phyloP scores from a whole-genome alignment of 2,797 vertebrate species.

The Rhabdophis nuchalis region DNA sequence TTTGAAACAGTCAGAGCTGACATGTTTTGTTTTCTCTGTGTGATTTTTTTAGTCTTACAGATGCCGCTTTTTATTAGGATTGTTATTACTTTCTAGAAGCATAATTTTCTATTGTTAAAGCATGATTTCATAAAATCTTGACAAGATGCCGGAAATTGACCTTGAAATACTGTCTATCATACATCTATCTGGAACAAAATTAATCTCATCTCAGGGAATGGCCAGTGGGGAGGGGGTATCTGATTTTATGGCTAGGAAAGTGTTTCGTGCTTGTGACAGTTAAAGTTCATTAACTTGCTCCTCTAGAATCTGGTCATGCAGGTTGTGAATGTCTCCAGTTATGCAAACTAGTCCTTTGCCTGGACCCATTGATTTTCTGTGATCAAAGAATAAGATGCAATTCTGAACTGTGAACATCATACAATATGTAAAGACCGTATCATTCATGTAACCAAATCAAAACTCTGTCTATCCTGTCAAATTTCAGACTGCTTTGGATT shows the following conservation, averaged over 20 bases:
- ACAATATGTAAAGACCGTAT: neutral
- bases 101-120: constrained; percentile 42
- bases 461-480: neutral
- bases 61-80: constrained; percentile 8
- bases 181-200: constrained; percentile 50
- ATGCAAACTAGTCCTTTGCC: neutral
- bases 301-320: constrained; percentile 6
- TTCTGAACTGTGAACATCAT: neutral
- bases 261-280: neutral
- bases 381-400: neutral
- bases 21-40: constrained; percentile 35
- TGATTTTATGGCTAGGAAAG: neutral
- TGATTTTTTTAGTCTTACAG: constrained; percentile 24
- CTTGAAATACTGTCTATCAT: constrained; percentile 41
- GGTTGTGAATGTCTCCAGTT: neutral
- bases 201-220: constrained; percentile 32
- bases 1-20: constrained; percentile 33
- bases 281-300: neutral
- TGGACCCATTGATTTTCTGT: neutral
- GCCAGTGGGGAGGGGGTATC: neutral
- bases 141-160: constrained; percentile 35
- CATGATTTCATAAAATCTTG: constrained; percentile 32
- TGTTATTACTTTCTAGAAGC: constrained; percentile 2
- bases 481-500: constrained; percentile 16
- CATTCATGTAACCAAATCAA: constrained; percentile 15